phyloP scores from a whole-genome alignment of 2,797 vertebrate genomes.

The Chaetodon trifasciatus region DNA sequence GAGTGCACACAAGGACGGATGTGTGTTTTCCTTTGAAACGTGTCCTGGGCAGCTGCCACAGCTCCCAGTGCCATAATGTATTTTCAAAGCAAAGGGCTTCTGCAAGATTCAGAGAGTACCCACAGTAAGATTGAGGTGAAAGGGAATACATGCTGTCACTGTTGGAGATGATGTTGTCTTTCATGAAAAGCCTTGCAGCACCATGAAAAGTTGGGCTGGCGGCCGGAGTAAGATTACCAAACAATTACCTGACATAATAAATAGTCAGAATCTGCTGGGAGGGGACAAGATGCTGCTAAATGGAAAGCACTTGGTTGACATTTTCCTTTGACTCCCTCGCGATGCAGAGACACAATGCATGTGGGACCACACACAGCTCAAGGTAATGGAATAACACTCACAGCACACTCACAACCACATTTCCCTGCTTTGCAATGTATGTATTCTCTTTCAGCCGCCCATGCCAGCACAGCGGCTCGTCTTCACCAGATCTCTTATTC shows the following conservation, averaged over 20 bases:
- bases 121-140: conserved; percentile 53
- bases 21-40: conserved; percentile 63
- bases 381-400: conserved; percentile 64
- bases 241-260: conserved; percentile 68
- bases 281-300: conserved; percentile 60
- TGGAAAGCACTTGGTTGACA: conserved; percentile 70
- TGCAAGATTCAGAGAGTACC: conserved; percentile 21
- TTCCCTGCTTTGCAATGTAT: conserved; percentile 73
- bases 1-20: conserved; percentile 38
- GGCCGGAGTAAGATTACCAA: conserved; percentile 51
- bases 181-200: conserved; percentile 17
- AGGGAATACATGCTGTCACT: conserved; percentile 33
- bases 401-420: conserved; percentile 42
- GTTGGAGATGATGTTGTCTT: conserved; percentile 39
- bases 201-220: conserved; percentile 26
- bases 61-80: conserved; percentile 35
- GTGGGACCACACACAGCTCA: conserved; percentile 45
- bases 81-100: conserved; percentile 62
- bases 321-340: conserved; percentile 66
- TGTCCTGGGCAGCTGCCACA: conserved; percentile 37
- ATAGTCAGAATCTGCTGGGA: conserved; percentile 47
- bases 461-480: conserved; percentile 36
- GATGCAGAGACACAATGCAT: conserved; percentile 25
- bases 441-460: conserved; percentile 69
- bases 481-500: conserved; percentile 64